These are phyloP conservation scores for Cryptocephalus primarius DNA, from an alignment of 2,888 invertebrate species.

Conservation along the genomic window DNA sequence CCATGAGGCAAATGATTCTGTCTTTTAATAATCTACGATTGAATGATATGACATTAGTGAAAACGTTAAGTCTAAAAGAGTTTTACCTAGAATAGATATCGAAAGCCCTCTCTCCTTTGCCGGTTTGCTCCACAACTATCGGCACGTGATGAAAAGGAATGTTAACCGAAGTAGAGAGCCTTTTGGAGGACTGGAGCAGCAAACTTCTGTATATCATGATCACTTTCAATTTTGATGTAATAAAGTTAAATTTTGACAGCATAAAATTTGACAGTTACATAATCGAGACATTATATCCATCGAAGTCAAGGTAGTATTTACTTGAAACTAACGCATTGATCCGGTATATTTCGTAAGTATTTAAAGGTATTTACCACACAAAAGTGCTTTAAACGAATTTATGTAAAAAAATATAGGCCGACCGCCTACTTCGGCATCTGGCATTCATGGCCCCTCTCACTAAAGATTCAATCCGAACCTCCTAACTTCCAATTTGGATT, in stretches of 20 bases:
- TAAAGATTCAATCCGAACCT: too few relatives aligned
- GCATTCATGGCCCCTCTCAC: too few relatives aligned
- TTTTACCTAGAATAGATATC: constrained; percentile 74
- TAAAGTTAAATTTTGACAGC: too few relatives aligned
- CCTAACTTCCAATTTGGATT: not conserved
- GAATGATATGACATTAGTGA: not conserved
- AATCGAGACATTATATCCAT: too few relatives aligned
- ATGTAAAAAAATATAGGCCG: too few relatives aligned
- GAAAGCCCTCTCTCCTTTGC: constrained; percentile 89
- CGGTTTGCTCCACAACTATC: constrained; percentile 93
- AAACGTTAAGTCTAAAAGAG: not conserved
- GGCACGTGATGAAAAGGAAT: constrained; percentile 54
- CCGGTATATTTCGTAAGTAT: too few relatives aligned
- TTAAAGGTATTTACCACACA: too few relatives aligned
- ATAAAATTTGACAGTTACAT: too few relatives aligned
- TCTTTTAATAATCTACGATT: constrained; percentile 74
- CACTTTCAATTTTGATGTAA: not conserved
- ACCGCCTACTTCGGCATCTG: too few relatives aligned
- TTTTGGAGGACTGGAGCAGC: not conserved
- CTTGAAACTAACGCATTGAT: too few relatives aligned
- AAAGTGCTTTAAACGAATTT: too few relatives aligned
- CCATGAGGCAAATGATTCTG: constrained; percentile 94
- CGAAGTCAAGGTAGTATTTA: too few relatives aligned
- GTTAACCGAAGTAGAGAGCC: constrained; percentile 9
- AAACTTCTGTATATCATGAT: constrained; percentile 8